A percentile compares a stretch with the other conserved stretches of the same genome.
Evolutionary conservation across 1,140 invertebrate genomes (phyloP).

Genomic region (Gryon sp.): DNA sequence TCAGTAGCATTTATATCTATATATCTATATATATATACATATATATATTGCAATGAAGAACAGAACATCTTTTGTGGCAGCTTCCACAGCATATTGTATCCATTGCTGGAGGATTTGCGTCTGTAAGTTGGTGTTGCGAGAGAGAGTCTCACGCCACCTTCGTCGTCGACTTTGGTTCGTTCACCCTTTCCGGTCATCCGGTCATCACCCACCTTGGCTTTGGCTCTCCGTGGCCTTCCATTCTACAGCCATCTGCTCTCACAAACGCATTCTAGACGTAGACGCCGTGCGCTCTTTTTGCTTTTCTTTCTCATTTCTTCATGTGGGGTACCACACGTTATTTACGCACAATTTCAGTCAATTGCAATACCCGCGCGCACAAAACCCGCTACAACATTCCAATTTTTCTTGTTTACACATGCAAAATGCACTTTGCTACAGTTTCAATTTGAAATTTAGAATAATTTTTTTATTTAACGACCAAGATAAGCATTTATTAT

Average conservation of each 20-base stretch:
- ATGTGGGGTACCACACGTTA: constrained; percentile 16
- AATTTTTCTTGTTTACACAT: too few relatives aligned
- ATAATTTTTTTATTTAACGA: too few relatives aligned
- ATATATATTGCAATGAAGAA: too few relatives aligned
- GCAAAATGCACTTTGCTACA: too few relatives aligned
- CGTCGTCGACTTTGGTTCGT: constrained; percentile 71
- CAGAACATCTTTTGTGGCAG: constrained; percentile 34
- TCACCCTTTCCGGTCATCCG: constrained; percentile 75
- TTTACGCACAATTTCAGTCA: constrained; percentile 9
- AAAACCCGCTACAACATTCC: too few relatives aligned
- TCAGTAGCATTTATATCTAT: too few relatives aligned
- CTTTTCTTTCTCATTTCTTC: constrained; percentile 15
- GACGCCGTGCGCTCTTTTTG: constrained; percentile 16
- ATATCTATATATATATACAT: too few relatives aligned
- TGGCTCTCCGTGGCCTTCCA: constrained; percentile 65
- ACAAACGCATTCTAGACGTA: constrained; percentile 51
- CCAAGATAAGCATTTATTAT: too few relatives aligned
- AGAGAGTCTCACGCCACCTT: constrained; percentile 49
- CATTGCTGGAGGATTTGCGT: constrained; percentile 32
- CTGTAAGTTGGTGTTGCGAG: constrained; percentile 36
- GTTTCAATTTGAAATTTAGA: too few relatives aligned
- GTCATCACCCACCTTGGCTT: constrained; percentile 72
- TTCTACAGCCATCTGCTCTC: constrained; percentile 61
- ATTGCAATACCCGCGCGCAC: too few relatives aligned
- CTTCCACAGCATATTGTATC: constrained; percentile 30